A percentile compares a stretch with the other conserved stretches of the same genome.
Conservation (phyloP, 1,140 invertebrate species). For the Platyura marginata region DNA sequence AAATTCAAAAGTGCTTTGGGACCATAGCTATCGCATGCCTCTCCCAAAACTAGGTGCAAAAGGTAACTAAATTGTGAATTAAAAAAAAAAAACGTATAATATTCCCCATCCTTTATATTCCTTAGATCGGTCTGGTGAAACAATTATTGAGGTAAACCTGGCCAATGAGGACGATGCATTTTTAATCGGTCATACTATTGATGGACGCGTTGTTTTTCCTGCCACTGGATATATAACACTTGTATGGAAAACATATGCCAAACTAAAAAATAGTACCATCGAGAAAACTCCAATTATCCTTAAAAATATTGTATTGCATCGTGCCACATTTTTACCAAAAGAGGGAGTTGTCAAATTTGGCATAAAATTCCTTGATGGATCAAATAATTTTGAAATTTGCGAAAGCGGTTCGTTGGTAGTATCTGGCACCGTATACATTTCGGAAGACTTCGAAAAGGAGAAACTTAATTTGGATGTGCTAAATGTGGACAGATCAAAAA, state of each 20-base stretch:
- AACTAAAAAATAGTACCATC: constrained; percentile 47
- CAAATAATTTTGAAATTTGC: constrained; percentile 72
- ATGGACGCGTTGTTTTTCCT: constrained; percentile 57
- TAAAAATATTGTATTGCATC: constrained; percentile 65
- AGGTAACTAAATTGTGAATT: constrained; percentile 74
- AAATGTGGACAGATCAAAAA: constrained; percentile 24
- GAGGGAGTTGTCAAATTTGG: constrained; percentile 51
- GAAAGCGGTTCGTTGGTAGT: constrained; percentile 70
- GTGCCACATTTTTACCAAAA: constrained; percentile 63
- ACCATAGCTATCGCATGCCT: constrained; percentile 85
- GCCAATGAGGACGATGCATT: constrained; percentile 57
- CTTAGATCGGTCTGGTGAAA: constrained; percentile 39
- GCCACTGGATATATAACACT: constrained; percentile 73
- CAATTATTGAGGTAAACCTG: constrained; percentile 58
- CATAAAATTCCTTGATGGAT: constrained; percentile 65
- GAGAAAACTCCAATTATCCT: constrained; percentile 66
- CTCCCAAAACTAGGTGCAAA: constrained; percentile 62
- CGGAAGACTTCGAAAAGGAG: constrained; percentile 41
- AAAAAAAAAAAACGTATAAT: constrained; percentile 80
- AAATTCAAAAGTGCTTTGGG: constrained; percentile 59
- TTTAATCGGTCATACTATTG: constrained; percentile 69
- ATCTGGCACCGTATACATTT: constrained; percentile 49
- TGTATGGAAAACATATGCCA: constrained; percentile 78
- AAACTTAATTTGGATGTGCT: constrained; percentile 25
- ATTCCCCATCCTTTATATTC: no score